Base-by-base conservation (phyloP, 1,140 invertebrate genomes). In the Linepithema humile region DNA sequence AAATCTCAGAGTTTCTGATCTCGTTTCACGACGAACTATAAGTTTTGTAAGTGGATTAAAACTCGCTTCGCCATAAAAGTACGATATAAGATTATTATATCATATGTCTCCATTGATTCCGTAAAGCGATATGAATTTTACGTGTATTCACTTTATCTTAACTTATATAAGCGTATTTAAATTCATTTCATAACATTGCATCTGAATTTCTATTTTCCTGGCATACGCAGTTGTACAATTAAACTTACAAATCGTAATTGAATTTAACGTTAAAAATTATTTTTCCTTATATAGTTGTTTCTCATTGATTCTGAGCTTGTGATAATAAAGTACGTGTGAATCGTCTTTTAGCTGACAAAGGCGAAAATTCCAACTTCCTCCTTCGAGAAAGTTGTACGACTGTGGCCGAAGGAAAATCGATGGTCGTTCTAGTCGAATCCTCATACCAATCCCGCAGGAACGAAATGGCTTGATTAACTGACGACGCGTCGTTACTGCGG, bases 391-490 rank as follows among this genome's bases (percentile, higher is more conserved):
- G 64, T 55, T 43, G 48, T 50, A 60, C 59, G 40, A 75, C 48
- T 67, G 80, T 53, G 48, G 86, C 72, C 85, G 86, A 86, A 83
- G 83, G 86, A 91, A 92, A 93, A 92, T 93, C 92, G 91, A 91
- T 92, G 89, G 87, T 85, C 88, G 87, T 86, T 86, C 67, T 84
- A 72, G 78, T 77, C 83, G 87, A 92, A 92, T 93, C 89, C 87
- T 89, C 89, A 87, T 92, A 91, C 91, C 85, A 57, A 84, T 90
- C 92, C 88, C 89, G 90, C 82, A 90, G 89, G 90, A 92, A 86
- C 92, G 92, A 93, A 94, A 94, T 94, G 92, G 93, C 93, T 94
- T 94, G 93, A 94, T 94, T 94, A 94, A 94, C 93, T 90, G 93
- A 92, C 91, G 91, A 94, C 91, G 93, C 90, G 86, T 94, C 92